Evolutionary conservation across 2,113 vertebrate genomes (phyloP).

Genomic region (Tragelaphus scriptus): DNA sequence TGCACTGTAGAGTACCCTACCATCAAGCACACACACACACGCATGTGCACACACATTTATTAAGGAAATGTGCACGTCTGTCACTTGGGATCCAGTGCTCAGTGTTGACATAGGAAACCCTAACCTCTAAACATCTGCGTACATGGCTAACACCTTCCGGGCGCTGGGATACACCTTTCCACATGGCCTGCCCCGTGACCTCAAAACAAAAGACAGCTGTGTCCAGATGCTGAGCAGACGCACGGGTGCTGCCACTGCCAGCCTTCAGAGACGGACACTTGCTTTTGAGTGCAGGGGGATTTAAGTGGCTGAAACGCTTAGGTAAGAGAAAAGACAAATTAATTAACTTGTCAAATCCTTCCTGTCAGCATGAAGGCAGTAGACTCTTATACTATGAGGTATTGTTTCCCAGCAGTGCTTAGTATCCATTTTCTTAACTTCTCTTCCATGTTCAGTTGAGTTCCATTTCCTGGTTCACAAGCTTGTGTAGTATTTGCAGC

Average conservation of each 20-base stretch:
- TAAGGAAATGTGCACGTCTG: not conserved
- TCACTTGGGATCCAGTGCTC: not conserved
- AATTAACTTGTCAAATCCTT: conserved; percentile 40
- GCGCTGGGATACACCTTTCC: not conserved
- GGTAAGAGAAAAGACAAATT: conserved; percentile 28
- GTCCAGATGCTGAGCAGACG: not conserved
- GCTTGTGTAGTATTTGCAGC: not conserved
- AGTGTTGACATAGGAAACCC: not conserved
- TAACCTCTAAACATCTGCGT: not conserved
- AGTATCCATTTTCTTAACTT: not conserved
- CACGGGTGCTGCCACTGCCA: no score
- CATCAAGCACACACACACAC: no score
- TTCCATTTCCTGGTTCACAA: not conserved
- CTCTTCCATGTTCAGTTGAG: not conserved
- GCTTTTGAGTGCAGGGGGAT: not conserved
- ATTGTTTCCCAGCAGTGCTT: not conserved
- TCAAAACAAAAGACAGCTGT: not conserved
- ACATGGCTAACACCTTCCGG: not conserved
- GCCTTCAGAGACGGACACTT: not conserved
- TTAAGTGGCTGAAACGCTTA: not conserved
- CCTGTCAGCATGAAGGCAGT: not conserved
- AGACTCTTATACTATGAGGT: not conserved
- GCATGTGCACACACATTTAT: no score
- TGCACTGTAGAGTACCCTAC: not conserved
- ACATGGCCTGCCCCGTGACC: not conserved